Conservation (phyloP, 2,888 invertebrate genomes). For the Gasteruption jaculator region DNA sequence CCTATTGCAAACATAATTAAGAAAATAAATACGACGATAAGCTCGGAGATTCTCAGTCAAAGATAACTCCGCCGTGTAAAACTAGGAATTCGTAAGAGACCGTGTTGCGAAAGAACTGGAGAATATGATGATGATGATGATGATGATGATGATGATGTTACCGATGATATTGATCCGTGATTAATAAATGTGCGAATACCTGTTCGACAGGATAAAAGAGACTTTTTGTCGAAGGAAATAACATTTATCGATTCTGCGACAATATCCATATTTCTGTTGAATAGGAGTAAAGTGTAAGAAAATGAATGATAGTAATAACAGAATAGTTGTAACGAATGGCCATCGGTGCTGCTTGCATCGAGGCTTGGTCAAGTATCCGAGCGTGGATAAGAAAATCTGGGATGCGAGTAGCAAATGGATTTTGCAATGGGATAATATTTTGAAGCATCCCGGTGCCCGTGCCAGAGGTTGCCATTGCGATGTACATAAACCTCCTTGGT, state of each 20-base stretch:
- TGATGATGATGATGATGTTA: too few species aligned
- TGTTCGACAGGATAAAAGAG: constrained; percentile 7
- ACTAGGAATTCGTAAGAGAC: too few species aligned
- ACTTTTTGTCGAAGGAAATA: constrained; percentile 6
- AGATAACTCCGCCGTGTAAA: too few species aligned
- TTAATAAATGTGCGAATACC: background rate
- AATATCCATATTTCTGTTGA: constrained; percentile 9
- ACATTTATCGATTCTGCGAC: constrained; percentile 5
- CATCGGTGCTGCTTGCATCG: constrained; percentile 43
- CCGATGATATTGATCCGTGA: background rate
- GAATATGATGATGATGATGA: too few species aligned
- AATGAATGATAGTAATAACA: constrained; percentile 34
- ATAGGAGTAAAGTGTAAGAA: constrained; percentile 12
- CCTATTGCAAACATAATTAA: too few species aligned
- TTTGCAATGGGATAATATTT: constrained; percentile 55
- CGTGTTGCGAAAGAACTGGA: too few species aligned
- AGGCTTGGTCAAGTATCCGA: constrained; percentile 46
- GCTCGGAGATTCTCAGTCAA: too few species aligned
- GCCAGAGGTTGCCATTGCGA: constrained; percentile 52
- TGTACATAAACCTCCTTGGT: constrained; percentile 48
- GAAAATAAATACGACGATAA: too few species aligned
- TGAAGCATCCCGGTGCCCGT: constrained; percentile 52
- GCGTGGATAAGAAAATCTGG: constrained; percentile 50
- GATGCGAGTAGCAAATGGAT: constrained; percentile 55
- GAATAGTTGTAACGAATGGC: constrained; percentile 30